Conservation (phyloP, 2,113 vertebrate species). For the Oncorhynchus masou region DNA sequence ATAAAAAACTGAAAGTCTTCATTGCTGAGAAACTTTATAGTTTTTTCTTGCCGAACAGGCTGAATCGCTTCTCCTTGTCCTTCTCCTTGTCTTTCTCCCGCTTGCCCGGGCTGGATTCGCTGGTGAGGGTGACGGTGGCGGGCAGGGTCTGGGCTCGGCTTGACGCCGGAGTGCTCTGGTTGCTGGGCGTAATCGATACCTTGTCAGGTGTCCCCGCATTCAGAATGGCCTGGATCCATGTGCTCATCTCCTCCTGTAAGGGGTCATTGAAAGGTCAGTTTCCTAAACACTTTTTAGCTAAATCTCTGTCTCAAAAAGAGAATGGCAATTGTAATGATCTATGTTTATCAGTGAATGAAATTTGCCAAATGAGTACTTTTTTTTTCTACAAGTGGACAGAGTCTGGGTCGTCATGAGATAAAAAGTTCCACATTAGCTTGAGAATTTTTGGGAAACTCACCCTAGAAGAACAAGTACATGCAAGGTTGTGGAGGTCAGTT, state of each 20-base stretch:
- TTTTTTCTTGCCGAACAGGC: constrained; percentile 98
- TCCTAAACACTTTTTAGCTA: no score
- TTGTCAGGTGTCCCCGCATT: constrained; percentile 80
- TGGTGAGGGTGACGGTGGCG: constrained; percentile 81
- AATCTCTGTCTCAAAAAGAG: no score
- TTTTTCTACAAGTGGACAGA: no score
- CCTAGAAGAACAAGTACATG: no score
- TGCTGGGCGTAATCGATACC: constrained; percentile 74
- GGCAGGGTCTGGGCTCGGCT: constrained; percentile 93
- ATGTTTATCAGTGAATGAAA: no score
- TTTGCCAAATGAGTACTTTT: no score
- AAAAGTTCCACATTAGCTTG: no score
- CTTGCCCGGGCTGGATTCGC: constrained; percentile 87
- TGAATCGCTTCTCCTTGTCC: constrained; percentile 94
- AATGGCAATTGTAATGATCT: no score
- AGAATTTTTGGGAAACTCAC: no score
- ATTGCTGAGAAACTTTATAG: constrained; percentile 71
- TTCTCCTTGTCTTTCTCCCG: constrained; percentile 90
- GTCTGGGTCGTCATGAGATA: no score
- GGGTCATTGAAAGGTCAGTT: background rate
- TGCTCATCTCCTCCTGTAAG: constrained; percentile 96
- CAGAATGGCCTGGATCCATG: constrained; percentile 94
- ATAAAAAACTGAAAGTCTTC: constrained; percentile 49
- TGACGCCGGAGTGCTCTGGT: constrained; percentile 88
- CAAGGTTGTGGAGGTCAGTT: no score